Evolutionary conservation across 2,888 invertebrate species (phyloP).

Genomic region (Lepidonotus clava): DNA sequence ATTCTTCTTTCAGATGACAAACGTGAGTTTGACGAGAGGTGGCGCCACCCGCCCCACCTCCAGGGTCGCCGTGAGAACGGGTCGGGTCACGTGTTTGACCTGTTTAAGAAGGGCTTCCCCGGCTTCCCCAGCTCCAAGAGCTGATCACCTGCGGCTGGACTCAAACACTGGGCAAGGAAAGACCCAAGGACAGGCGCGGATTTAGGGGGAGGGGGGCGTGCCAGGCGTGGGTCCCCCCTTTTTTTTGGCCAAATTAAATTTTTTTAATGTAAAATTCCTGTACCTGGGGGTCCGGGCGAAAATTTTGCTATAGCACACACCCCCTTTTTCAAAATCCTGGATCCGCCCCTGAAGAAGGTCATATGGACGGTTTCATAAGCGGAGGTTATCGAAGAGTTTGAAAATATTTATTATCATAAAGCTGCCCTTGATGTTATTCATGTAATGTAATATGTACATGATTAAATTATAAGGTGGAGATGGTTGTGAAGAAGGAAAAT

Average conservation of each 20-base stretch:
- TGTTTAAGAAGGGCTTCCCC: slow-evolving; percentile 36
- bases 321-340: neutral
- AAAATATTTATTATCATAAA: too few species aligned
- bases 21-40: slow-evolving; percentile 28
- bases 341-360: too few species aligned
- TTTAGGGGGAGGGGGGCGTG: too few species aligned
- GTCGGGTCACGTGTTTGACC: neutral
- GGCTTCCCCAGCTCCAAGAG: slow-evolving; percentile 45
- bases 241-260: neutral
- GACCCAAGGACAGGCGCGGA: too few species aligned
- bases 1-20: slow-evolving; percentile 19
- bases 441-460: too few species aligned
- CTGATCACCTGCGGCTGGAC: neutral
- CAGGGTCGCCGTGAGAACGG: neutral
- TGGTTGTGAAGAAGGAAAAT: too few species aligned
- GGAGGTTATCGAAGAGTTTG: too few species aligned
- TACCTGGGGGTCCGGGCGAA: neutral
- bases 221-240: neutral
- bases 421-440: too few species aligned
- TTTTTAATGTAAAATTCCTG: neutral
- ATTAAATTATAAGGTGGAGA: too few species aligned
- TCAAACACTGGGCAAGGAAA: too few species aligned
- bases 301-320: neutral
- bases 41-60: neutral
- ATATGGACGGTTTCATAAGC: too few species aligned